phyloP scores from a whole-genome alignment of 2,113 vertebrate genomes.

The Leucopsar rothschildi region DNA sequence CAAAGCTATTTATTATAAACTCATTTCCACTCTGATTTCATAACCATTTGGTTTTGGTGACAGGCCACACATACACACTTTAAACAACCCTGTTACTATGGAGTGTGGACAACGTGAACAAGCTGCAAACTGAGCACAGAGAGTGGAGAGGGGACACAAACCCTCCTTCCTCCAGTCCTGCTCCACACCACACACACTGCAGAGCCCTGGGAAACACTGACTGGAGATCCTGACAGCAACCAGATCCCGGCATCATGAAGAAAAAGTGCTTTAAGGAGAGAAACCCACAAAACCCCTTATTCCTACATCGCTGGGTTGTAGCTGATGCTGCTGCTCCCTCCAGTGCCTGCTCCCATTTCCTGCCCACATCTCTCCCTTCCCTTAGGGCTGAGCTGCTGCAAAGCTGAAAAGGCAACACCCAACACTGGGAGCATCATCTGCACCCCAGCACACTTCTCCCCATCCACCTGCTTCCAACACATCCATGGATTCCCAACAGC shows the following conservation, averaged over 20 bases:
- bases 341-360: not conserved
- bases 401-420: not conserved
- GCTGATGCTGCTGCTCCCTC: not conserved
- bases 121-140: not conserved
- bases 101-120: not conserved
- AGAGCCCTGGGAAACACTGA: not conserved
- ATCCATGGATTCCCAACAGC: not conserved
- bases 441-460: rapidly evolving
- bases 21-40: not conserved
- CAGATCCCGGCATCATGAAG: rapidly evolving
- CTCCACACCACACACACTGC: not conserved
- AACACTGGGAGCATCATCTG: rapidly evolving
- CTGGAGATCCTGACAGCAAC: not conserved
- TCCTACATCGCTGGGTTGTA: not conserved
- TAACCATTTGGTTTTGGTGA: not conserved
- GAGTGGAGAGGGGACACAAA: not conserved
- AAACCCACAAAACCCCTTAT: not conserved
- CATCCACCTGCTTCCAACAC: not conserved
- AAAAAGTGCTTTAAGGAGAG: not conserved
- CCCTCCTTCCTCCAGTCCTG: not conserved
- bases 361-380: not conserved
- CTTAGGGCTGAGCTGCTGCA: not conserved
- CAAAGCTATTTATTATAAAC: not conserved
- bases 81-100: not conserved
- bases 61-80: not conserved